Base-by-base conservation (phyloP, 2,888 invertebrate genomes). In the Ennomos fuscantarius region DNA sequence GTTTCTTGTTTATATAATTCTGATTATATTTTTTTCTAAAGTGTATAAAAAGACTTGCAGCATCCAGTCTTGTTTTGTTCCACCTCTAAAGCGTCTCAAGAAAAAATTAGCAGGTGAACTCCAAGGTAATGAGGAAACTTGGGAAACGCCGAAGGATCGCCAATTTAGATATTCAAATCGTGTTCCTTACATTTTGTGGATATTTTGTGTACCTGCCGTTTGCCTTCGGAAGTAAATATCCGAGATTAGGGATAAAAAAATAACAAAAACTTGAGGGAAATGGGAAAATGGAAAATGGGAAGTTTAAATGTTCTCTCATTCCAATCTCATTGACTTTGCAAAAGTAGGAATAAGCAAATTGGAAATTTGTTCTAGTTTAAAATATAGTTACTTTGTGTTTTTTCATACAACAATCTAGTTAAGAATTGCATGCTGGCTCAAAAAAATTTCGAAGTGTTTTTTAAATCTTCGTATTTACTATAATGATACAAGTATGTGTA, bases 131-230 rank as follows among this genome's bases (percentile, higher is more conserved):
- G 87, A 87, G 87, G 80, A 84, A 89, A 87, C 86, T 89, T 84
- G 80, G 78, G 62, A 72, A 77, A 77, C 73, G 74, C 75, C 78
- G 78, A 79, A 78, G 82, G 86, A 86, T 87, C 81, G 81, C 84
- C 87, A 87, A 91, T 91, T 90, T 90, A 88, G 89, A 91, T 91
- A 91, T 91, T 91, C 89, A 90, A 91, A 91, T 90, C 81, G 79
- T 76, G 84, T 82, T 81, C 78, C 75, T 78, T 80, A 81, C 79
- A 83, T 82, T 84, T 76, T 79, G 76, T 66, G 72, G 73, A 72
- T 76, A 76, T 77, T 78, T 76, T 73, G 74, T 76, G 61, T 74
- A 57, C 57, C 53, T 54, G 50, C 57, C 55, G 41, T 59, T 54
- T 42, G 56, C 42, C 54, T 41, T 62, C 43, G 49, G 53, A 57